phyloP scores from a whole-genome alignment of 2,888 invertebrate species.

The Aproaerema taeniolella region DNA sequence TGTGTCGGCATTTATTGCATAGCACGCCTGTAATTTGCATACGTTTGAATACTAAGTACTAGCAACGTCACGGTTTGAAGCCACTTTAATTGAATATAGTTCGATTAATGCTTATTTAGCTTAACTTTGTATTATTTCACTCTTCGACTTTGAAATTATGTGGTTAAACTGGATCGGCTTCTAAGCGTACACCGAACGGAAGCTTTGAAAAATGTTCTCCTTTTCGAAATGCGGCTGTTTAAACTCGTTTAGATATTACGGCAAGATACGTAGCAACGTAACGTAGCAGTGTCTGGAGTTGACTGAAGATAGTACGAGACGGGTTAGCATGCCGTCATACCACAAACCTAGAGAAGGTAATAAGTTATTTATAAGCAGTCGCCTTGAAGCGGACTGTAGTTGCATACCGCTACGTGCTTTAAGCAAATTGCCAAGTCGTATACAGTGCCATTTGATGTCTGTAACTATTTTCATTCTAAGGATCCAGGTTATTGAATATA shows the following conservation, averaged over 20 bases:
- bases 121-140: conserved; percentile 41
- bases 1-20: conserved; percentile 75
- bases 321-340: conserved; percentile 32
- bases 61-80: conserved; percentile 61
- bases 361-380: conserved; percentile 60
- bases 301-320: conserved; percentile 25
- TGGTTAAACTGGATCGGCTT: not conserved
- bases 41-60: conserved; percentile 75
- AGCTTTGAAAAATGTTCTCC: conserved; percentile 5
- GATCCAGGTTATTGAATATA: no score
- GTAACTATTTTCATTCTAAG: no score
- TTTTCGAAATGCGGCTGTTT: conserved; percentile 1
- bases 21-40: conserved; percentile 76
- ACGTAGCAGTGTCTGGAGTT: conserved; percentile 22
- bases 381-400: conserved; percentile 27
- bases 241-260: conserved; percentile 10
- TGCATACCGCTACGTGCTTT: conserved; percentile 24
- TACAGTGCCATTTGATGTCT: no score
- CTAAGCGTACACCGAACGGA: no score
- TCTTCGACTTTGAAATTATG: no score
- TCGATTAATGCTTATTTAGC: conserved; percentile 64
- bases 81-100: conserved; percentile 73
- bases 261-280: conserved; percentile 10
- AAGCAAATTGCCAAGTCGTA: conserved; percentile 20
- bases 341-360: conserved; percentile 33